phyloP scores from a whole-genome alignment of 2,888 invertebrate genomes.

The Odontocerum albicorne region DNA sequence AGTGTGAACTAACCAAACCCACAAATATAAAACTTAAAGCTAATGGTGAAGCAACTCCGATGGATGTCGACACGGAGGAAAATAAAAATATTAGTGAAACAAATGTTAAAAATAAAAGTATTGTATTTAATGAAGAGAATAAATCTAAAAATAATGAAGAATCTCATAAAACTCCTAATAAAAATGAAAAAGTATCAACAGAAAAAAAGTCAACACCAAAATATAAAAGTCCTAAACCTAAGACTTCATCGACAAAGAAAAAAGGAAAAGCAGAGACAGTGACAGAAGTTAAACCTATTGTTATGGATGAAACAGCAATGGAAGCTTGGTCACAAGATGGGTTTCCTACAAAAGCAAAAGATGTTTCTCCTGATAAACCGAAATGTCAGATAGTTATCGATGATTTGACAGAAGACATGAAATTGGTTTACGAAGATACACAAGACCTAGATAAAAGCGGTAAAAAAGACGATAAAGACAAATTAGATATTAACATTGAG shows the following conservation, averaged over 20 bases:
- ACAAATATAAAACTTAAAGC: constrained; percentile 10
- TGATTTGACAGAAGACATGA: constrained; percentile 59
- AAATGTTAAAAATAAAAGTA: constrained; percentile 5
- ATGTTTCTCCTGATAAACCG: constrained; percentile 6
- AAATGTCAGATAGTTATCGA: constrained; percentile 40
- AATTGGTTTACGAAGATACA: constrained; percentile 62
- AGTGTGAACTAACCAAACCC: constrained; percentile 8
- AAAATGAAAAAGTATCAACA: constrained; percentile 7
- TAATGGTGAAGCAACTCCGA: neutral
- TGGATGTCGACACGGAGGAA: constrained; percentile 5
- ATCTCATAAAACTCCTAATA: constrained; percentile 8
- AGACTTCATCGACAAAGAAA: constrained; percentile 33
- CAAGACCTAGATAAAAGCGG: constrained; percentile 38
- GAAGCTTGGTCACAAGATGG: constrained; percentile 57
- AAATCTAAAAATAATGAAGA: neutral
- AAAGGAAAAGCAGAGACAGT: constrained; percentile 39
- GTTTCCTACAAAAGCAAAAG: constrained; percentile 17
- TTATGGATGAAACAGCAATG: constrained; percentile 54
- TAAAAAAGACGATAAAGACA: constrained; percentile 38
- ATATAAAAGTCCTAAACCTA: constrained; percentile 37
- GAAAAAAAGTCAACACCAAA: constrained; percentile 36
- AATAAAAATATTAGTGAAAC: constrained; percentile 27
- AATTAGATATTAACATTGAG: constrained; percentile 31
- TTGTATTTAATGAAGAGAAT: neutral
- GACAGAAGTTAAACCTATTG: constrained; percentile 37